These are phyloP conservation scores for Heliothis subflexa DNA, from an alignment of 1,140 invertebrate species.

Conservation along the genomic window DNA sequence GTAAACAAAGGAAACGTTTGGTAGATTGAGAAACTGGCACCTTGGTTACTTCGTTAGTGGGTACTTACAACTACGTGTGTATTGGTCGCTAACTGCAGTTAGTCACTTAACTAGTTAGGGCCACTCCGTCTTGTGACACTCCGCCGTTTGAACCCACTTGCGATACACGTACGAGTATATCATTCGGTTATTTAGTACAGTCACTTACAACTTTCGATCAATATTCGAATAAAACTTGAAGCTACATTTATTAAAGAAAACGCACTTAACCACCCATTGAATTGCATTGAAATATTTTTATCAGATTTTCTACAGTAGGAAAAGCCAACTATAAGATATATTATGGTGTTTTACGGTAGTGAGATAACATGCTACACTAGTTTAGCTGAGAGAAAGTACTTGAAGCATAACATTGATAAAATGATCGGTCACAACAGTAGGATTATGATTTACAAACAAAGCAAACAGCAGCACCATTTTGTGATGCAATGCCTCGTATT, in stretches of 20 bases:
- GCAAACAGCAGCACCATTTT: background rate
- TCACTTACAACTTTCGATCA: conserved; percentile 35
- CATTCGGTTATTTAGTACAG: conserved; percentile 47
- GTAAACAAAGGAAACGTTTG: conserved; percentile 59
- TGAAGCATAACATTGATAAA: conserved; percentile 23
- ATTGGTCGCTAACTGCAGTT: conserved; percentile 65
- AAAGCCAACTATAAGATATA: background rate
- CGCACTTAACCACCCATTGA: background rate
- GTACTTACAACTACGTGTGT: background rate
- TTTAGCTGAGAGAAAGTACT: conserved; percentile 2
- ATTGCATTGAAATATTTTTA: background rate
- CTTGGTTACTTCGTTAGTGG: conserved; percentile 31
- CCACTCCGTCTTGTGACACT: conserved; percentile 60
- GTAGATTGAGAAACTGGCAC: conserved; percentile 56
- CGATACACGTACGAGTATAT: conserved; percentile 34
- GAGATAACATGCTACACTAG: background rate
- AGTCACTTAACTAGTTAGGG: conserved; percentile 55
- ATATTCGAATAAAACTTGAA: too few relatives aligned
- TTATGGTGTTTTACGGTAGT: conserved; percentile 17
- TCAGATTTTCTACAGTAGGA: background rate
- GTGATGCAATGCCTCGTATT: conserved; percentile 29
- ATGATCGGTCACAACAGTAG: conserved; percentile 30
- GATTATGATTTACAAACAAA: conserved; percentile 41
- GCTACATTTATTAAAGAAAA: too few relatives aligned
- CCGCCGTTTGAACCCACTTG: conserved; percentile 65